Base-by-base conservation (phyloP, 1,140 invertebrate genomes). In the Drosophila sucinea region DNA sequence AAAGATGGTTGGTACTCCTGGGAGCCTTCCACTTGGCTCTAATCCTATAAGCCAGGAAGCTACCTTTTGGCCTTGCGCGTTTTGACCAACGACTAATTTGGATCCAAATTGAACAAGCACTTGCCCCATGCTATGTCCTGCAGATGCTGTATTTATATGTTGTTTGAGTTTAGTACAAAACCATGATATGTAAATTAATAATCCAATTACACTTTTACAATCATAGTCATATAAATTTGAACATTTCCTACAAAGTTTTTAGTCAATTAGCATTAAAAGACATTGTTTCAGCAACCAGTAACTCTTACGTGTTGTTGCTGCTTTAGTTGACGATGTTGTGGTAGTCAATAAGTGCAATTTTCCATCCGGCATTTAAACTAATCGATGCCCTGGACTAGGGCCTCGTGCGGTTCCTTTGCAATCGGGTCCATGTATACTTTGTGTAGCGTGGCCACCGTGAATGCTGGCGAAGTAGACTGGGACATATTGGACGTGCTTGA, bases 331-430 rank as follows among this genome's bases (percentile, higher is more conserved):
- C 23, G 70, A n/a, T 33, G 70, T 67, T 60, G 92, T 87, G 27
- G 94, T 94, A 40, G 95, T 96, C 23, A 98, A 93, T 2, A 98
- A 95, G 84, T 99, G 98, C 35, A 99, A 92, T 92, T 98, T 97
- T 0, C 98, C 98, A 93, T 99, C 98, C 0, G 98, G 95, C 94
- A 98, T 96, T 91, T 98, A 96, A 25, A 98, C 95, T 27, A 98
- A 93, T 81, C 98, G 97, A 86, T 99, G 98, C n/a, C 98, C 97
- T 55, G 97, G 96, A 91, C 98, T 94, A 1, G 99, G 93, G 4
- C 98, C 98, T 68, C 96, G 94, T 2, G 99, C 97, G 91, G 98
- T 97, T 0, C 98, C 93, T 92, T 98, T 98, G 17, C 98, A 98
- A 92, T 98, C 97, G 0, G 97, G 96, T 1, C 96, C 95, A 80